Evolutionary conservation across 1,140 invertebrate genomes (phyloP), one percentile per base, ranked within the genome.

Genomic region (Lepidurus couesii): DNA sequence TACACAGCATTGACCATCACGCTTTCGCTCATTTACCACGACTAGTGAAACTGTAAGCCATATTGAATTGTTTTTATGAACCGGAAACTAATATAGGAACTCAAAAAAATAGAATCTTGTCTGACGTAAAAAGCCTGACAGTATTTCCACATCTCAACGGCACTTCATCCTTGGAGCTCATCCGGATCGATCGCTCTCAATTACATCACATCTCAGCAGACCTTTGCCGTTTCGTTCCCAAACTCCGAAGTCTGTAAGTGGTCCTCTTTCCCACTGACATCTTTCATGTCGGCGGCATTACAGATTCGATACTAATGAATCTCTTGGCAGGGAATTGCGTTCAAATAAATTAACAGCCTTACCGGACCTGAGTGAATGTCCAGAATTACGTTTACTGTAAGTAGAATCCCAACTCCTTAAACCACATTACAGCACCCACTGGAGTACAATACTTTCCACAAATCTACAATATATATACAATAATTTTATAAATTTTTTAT

Each of bases 201-300:
- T 87, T 97, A 24, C 84, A 85, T 13, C 82, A 85, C 4, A 89
- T 96, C 78, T 93, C 95, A 9, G 78, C 84, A 13, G 88, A 91
- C 81, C 86, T 97, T n/a, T 98, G 95, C 84, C 82, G 83, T 34
- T 89, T 90, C 79, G 90, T 91, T 82, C 92, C 92, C 76, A 89
- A 89, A 83, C 89, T 97, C 45, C 92, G 91, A 84, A 94, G 91
- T 84, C 86, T 98, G 95, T 97, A 86, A 91, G 95, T 92, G 83
- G 42, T 79, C 42, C 42, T 47, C 42, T 77, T 75, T 78, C 82
- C 82, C 74, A 78, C 75, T 26, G 24, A 47, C 24, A 7, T 74
- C 47, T 53, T 77, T 21, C 75, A n/a, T 65, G 53, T 65, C 21
- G 16, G 16, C 21, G 16, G 16, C 53, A 21, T 13, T 21, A 65